phyloP scores from a whole-genome alignment of 2,888 invertebrate species.

The Heliconius ismenius region DNA sequence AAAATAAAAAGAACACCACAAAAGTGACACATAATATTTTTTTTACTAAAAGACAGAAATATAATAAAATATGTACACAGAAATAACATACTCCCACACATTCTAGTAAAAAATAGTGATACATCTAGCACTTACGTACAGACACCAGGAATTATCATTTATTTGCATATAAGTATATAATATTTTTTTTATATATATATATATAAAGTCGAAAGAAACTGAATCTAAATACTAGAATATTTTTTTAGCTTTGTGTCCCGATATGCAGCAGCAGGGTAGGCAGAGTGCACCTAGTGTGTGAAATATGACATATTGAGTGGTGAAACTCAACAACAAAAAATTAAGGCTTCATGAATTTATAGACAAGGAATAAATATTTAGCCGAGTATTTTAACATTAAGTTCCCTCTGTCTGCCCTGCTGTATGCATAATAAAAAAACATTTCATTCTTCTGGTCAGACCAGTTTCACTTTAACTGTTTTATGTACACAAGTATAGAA shows the following conservation, averaged over 20 bases:
- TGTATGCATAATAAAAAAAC: neutral
- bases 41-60: slow-evolving; percentile 49
- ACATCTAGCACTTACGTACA: slow-evolving; percentile 39
- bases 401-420: too few species aligned
- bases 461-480: neutral
- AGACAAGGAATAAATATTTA: too few species aligned
- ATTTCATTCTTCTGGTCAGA: neutral
- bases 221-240: neutral
- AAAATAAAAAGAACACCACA: slow-evolving; percentile 36
- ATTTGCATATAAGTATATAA: neutral
- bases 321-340: too few species aligned
- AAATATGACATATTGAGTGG: too few species aligned
- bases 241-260: too few species aligned
- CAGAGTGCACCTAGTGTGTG: too few species aligned
- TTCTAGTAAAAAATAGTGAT: slow-evolving; percentile 29
- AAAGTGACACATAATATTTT: slow-evolving; percentile 50
- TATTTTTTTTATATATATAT: neutral
- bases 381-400: too few species aligned
- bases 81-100: slow-evolving; percentile 40
- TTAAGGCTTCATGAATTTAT: too few species aligned
- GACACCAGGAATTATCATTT: slow-evolving; percentile 1
- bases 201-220: neutral
- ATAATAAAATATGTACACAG: slow-evolving; percentile 50
- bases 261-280: too few species aligned
- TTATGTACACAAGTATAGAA: neutral